phyloP scores from a whole-genome alignment of 1,140 invertebrate genomes.

The Aphelinus atriplicis region DNA sequence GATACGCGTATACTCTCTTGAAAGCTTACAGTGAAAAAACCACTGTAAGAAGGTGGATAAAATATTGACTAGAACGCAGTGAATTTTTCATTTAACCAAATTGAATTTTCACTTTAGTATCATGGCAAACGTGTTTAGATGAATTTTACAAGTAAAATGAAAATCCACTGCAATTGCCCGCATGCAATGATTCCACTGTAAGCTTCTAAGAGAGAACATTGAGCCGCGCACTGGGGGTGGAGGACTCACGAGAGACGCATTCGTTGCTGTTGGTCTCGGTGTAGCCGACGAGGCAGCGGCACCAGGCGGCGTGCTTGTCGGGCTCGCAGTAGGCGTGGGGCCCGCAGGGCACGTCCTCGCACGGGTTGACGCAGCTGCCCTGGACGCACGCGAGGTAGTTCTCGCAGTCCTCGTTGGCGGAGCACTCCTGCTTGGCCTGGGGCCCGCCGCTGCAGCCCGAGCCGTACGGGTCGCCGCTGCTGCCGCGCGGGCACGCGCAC shows the following conservation, averaged over 20 bases:
- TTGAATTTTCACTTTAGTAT: too few species aligned
- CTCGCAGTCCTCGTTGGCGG: constrained; percentile 80
- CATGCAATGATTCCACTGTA: too few species aligned
- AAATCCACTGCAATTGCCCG: too few species aligned
- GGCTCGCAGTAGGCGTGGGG: constrained; percentile 87
- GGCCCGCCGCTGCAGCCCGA: constrained; percentile 74
- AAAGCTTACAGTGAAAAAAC: background rate
- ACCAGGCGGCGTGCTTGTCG: constrained; percentile 88
- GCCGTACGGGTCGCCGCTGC: constrained; percentile 85
- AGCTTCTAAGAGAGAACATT: too few species aligned
- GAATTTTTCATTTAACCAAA: too few species aligned
- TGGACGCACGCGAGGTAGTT: constrained; percentile 80
- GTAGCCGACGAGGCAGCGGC: constrained; percentile 85
- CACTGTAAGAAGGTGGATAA: too few species aligned
- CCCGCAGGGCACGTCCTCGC: constrained; percentile 80
- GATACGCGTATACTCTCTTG: background rate
- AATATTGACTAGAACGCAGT: too few species aligned
- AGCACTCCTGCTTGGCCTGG: constrained; percentile 71
- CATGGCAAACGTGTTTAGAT: too few species aligned
- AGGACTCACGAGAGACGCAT: constrained; percentile 79
- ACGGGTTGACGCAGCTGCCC: constrained; percentile 84
- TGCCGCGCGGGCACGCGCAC: constrained; percentile 84
- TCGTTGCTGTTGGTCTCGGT: constrained; percentile 78
- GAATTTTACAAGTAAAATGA: too few species aligned
- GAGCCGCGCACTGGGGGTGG: too few species aligned